Evolutionary conservation across 2,797 vertebrate genomes (phyloP), one percentile per base, ranked within the genome.

Genomic region (Acridotheres tristis): DNA sequence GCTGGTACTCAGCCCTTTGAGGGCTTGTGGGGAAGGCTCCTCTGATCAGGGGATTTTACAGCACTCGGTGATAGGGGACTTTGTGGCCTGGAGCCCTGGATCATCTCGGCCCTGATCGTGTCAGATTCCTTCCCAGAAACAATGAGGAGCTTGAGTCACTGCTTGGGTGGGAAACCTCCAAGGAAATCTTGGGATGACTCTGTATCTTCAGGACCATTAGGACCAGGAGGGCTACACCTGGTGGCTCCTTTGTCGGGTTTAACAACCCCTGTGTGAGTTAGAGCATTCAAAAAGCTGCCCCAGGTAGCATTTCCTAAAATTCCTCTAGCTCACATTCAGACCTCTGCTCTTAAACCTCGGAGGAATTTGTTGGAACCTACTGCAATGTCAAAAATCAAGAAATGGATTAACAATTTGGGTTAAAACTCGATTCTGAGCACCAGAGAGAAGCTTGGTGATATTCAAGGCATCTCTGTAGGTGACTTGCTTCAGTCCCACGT

Each of bases 11-110:
- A 65, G 54, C 73, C 88, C 88, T 93, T 93, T 83, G 86, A 94
- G 91, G 74, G 67, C 36, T 72, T 23, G 69, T 92, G 90, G 80
- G 51, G 85, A 90, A 43, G 2, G 20, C 30, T 89, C 54, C 72
- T 95, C 76, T 93, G 93, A 96, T 93, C 85, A 78, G 84, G 55
- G 67, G 7, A 65, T 89, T 94, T 94, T 96, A 95, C 63, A 63
- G 91, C 87, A 57, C 93, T 82, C 26, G 20, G 79, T 83, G 95
- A 96, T 97, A 96, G 91, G 73, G 55, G 72, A 90, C 40, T 93
- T 93, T 77, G 63, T 86, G 51, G 53, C 89, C 83, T 54, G 62
- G 93, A 89, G 82, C 80, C 40, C 1, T 19, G 81, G 11, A 69
- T 54, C 79, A 57, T 81, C 92, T 43, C 54, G 30, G 59, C 51